These are phyloP conservation scores for Platalea minor DNA, from an alignment of 2,797 vertebrate species.

Conservation along the genomic window DNA sequence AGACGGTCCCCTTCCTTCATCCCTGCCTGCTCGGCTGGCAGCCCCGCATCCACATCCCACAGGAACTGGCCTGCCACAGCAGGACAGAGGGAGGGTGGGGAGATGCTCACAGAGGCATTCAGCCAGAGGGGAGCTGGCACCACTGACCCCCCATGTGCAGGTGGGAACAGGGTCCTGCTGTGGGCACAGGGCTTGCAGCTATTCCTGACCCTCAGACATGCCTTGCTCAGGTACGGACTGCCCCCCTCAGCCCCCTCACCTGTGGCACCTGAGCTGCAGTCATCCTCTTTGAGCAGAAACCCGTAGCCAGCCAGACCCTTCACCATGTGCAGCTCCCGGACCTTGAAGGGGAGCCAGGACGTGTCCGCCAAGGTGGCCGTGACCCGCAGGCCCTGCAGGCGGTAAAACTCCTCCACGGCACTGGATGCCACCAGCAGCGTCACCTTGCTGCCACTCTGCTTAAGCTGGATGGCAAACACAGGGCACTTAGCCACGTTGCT, in stretches of 20 bases:
- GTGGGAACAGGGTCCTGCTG: rapidly evolving
- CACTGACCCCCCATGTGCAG: rapidly evolving
- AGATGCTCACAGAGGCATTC: neutral
- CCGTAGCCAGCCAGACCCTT: conserved; percentile 85
- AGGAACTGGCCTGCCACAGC: conserved; percentile 81
- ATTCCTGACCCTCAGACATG: neutral
- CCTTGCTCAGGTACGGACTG: neutral
- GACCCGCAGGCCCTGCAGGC: conserved; percentile 77
- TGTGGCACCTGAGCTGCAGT: conserved; percentile 44
- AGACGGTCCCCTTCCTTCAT: conserved; percentile 90
- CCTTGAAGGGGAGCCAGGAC: conserved; percentile 78
- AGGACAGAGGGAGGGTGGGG: neutral
- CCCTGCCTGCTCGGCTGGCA: conserved; percentile 85
- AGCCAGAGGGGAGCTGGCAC: neutral
- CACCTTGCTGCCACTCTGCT: conserved; percentile 76
- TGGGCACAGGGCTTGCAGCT: neutral
- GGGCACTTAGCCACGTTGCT: rapidly evolving
- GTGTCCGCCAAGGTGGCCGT: conserved; percentile 81
- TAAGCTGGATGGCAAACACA: conserved; percentile 72
- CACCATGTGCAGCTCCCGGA: conserved; percentile 80
- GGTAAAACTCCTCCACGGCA: conserved; percentile 79
- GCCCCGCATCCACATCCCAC: conserved; percentile 85
- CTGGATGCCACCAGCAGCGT: conserved; percentile 86
- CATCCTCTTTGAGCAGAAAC: conserved; percentile 90
- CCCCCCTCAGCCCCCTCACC: conserved; percentile 74